These are phyloP conservation scores for Pegea sp. DNA, from an alignment of 23 tunicate species.

Conservation along the genomic window DNA sequence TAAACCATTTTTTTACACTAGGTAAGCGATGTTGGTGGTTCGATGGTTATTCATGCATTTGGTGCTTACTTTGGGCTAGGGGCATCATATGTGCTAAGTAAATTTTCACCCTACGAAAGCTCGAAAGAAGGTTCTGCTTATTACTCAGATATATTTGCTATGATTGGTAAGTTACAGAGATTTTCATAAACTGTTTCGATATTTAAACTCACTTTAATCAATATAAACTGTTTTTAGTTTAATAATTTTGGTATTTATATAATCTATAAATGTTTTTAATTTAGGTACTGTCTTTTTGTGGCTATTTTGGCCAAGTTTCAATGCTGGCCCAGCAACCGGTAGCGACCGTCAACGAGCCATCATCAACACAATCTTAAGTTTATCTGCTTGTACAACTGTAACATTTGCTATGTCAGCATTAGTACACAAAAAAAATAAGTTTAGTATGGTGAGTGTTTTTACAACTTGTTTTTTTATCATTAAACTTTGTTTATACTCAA, in stretches of 20 bases:
- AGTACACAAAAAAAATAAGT: conserved; percentile 42
- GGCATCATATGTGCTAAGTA: conserved; percentile 68
- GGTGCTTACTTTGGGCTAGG: conserved; percentile 99
- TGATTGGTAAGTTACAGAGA: conserved; percentile 48
- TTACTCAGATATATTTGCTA: conserved; percentile 92
- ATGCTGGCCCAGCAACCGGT: conserved; percentile 81
- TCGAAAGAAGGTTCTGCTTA: conserved; percentile 74
- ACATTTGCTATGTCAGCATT: conserved; percentile 71
- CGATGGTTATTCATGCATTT: conserved; percentile 85
- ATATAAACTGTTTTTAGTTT: too few species aligned
- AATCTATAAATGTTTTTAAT: too few species aligned
- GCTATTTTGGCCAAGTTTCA: conserved; percentile 98
- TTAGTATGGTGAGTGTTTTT: conserved; percentile 84
- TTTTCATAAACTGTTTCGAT: too few species aligned
- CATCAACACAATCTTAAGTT: conserved; percentile 62
- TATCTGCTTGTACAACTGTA: conserved; percentile 56
- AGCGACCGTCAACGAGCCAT: conserved; percentile 97
- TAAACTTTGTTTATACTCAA: not conserved
- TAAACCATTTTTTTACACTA: too few species aligned
- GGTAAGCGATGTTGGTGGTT: conserved; percentile 87
- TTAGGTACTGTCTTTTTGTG: conserved; percentile 87
- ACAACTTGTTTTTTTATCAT: too few species aligned
- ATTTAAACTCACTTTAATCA: too few species aligned
- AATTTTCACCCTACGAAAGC: conserved; percentile 27
- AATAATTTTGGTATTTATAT: too few species aligned